phyloP scores from a whole-genome alignment of 2,797 vertebrate genomes.

The Leptoclinus maculatus region DNA sequence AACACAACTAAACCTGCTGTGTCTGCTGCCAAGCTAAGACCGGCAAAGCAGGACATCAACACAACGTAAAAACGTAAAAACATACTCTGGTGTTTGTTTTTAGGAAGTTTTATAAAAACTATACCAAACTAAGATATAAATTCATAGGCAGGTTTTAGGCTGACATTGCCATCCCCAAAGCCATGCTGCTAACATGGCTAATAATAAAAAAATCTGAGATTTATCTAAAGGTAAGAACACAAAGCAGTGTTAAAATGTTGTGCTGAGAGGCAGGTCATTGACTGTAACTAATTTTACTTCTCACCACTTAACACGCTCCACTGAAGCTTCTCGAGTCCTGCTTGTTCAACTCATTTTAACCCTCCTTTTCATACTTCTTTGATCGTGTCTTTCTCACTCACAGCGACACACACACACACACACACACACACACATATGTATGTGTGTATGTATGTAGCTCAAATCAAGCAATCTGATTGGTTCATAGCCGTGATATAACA shows the following conservation, averaged over 20 bases:
- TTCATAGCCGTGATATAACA: no score
- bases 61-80: background rate
- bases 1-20: slow-evolving; percentile 39
- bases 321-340: background rate
- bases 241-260: background rate
- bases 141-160: background rate
- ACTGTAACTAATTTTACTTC: background rate
- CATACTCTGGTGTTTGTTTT: background rate
- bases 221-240: background rate
- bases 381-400: slow-evolving; percentile 17
- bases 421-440: no score
- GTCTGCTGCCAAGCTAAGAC: slow-evolving; percentile 32
- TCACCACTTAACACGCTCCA: background rate
- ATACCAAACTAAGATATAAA: background rate
- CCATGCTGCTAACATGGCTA: background rate
- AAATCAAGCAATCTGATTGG: no score
- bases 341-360: slow-evolving; percentile 28
- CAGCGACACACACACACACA: background rate
- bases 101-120: no score
- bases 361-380: slow-evolving; percentile 45
- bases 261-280: background rate
- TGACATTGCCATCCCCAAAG: background rate
- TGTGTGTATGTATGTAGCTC: no score
- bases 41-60: slow-evolving; percentile 12
- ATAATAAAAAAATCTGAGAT: background rate